Base-by-base conservation (phyloP, 2,113 vertebrate genomes). In the Sander lucioperca region DNA sequence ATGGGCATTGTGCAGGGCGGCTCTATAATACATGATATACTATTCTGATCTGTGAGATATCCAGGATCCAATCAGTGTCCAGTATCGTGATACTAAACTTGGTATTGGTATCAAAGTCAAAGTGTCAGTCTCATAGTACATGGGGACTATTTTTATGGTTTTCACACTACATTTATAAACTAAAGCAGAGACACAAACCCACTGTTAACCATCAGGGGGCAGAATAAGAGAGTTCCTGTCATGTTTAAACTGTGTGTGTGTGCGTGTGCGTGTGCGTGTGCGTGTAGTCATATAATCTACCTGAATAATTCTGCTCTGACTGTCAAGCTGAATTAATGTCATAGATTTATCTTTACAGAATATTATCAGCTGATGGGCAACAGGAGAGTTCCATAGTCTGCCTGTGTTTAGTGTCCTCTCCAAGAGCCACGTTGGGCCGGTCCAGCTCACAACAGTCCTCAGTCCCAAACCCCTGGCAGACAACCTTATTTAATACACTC, bases 171-270 rank as follows among this genome's bases (percentile, higher is more conserved):
- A 69, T 53, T 2, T 7, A 54, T 13, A 48, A 43, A 23, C 54
- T 9, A 9, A 25, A 57, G 39, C 51, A 33, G 23, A 30, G 5
- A 21, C 48, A 67, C 19, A 67, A 21, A 51, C 14, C 45, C 16
- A 36, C 19, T 33, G 0, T 18, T 2, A 61, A 62, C 11, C 33
- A 19, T 39, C 8, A 13, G 25, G 10, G 19, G 64, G 47, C 53
- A 39, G 54, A 58, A 65, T 65, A 63, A 59, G 56, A 66, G 77
- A 48, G 70, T 54, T 80, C 67, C 68, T 73, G 16, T 67, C 30
- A n/a, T 56, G 58, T 51, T 77, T 64, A 50, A 56, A 53, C 19
- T 21, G 50, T 71, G 48, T 58, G 21, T 19, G 9, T 43, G 53
- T 70, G n/a, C n/a, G 68, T 72, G 59, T 56, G 70, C 27, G 67